These are phyloP conservation scores for Pachymerium ferrugineum DNA, from an alignment of 2,888 invertebrate species.

Conservation along the genomic window DNA sequence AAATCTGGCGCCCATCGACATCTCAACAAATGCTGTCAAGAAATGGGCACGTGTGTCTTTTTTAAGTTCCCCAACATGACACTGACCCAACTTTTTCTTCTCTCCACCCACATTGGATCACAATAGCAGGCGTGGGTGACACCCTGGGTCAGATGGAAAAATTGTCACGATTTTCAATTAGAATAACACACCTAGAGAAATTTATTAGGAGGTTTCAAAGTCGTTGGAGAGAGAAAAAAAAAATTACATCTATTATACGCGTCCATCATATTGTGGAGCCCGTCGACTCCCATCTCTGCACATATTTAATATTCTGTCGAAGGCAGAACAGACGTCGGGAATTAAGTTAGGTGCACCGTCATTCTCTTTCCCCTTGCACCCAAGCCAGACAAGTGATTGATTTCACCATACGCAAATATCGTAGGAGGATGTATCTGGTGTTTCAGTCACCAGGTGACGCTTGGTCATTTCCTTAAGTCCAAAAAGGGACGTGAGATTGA, in stretches of 20 bases:
- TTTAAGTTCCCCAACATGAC: not conserved
- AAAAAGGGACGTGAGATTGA: not conserved
- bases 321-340: constrained; percentile 13
- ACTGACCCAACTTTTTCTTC: constrained; percentile 16
- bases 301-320: constrained; percentile 13
- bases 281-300: constrained; percentile 1
- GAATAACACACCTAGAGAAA: no score
- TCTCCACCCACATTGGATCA: not conserved
- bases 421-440: not conserved
- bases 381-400: constrained; percentile 1
- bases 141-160: not conserved
- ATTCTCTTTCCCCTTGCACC: not conserved
- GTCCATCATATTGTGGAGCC: not conserved
- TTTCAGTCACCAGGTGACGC: constrained; percentile 3
- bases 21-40: constrained; percentile 28
- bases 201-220: no score
- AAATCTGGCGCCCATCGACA: constrained; percentile 20
- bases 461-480: not conserved
- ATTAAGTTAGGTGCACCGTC: constrained; percentile 13
- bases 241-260: no score
- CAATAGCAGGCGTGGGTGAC: constrained; percentile 13
- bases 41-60: constrained; percentile 5
- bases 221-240: no score
- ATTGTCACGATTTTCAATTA: no score
- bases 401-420: not conserved